Evolutionary conservation across 1,140 invertebrate species (phyloP).

Genomic region (Galendromus occidentalis): DNA sequence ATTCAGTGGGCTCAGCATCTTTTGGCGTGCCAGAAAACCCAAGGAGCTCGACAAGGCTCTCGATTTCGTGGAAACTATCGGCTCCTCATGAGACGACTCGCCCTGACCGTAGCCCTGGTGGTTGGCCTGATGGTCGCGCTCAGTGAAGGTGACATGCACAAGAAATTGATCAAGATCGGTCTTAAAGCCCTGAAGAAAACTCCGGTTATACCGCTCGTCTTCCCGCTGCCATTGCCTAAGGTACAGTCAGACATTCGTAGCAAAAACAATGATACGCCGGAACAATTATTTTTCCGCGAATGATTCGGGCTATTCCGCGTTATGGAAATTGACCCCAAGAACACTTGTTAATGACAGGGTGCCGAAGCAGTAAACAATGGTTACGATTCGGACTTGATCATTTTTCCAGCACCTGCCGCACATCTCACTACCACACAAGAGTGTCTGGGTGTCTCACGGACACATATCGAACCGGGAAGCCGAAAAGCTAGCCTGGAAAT

Average conservation of each 20-base stretch:
- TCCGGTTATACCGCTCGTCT: not conserved
- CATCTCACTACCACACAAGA: not conserved
- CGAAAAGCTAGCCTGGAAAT: not conserved
- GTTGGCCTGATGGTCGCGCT: not conserved
- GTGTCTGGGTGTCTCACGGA: not conserved
- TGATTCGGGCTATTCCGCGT: no score
- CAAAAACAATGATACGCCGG: not conserved
- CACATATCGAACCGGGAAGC: not conserved
- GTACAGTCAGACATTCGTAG: not conserved
- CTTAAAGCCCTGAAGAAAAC: not conserved
- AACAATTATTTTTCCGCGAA: no score
- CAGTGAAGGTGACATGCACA: not conserved
- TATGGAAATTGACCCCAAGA: no score
- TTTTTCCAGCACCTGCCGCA: constrained; percentile 1
- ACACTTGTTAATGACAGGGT: no score
- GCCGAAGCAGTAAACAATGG: no score
- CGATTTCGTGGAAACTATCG: no score
- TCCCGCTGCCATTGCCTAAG: not conserved
- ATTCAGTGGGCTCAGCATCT: no score
- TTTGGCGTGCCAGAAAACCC: no score
- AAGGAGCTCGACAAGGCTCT: no score
- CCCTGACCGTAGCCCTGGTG: no score
- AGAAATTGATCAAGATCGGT: constrained; percentile 1
- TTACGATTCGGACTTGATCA: no score
- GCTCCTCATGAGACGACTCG: no score